phyloP scores from a whole-genome alignment of 2,113 vertebrate species.

The Picathartes gymnocephalus region DNA sequence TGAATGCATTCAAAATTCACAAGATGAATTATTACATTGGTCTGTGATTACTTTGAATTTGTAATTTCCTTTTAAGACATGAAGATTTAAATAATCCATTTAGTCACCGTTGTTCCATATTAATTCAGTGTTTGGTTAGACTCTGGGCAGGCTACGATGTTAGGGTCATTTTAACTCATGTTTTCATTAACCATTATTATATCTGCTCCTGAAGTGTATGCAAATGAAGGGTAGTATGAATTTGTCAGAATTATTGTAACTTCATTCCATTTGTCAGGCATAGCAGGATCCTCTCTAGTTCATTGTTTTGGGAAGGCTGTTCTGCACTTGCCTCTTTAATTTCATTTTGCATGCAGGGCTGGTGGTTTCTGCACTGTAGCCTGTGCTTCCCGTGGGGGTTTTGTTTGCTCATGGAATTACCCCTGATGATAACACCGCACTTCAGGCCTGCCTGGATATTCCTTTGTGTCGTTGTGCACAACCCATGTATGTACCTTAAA shows the following conservation, averaged over 20 bases:
- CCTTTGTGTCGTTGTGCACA: neutral
- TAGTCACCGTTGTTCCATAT: slow-evolving; percentile 37
- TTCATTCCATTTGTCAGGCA: slow-evolving; percentile 45
- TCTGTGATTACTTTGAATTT: neutral
- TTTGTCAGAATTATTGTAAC: slow-evolving; percentile 58
- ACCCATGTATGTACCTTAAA: neutral
- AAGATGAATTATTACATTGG: slow-evolving; percentile 23
- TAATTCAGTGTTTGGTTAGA: slow-evolving; percentile 40
- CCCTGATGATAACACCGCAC: neutral
- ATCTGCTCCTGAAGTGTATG: slow-evolving; percentile 11
- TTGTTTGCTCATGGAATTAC: neutral
- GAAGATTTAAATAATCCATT: slow-evolving; percentile 60
- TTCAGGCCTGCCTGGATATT: neutral
- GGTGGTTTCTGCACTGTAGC: neutral
- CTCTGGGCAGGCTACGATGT: neutral
- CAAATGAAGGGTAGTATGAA: slow-evolving; percentile 33
- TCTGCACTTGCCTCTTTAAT: slow-evolving; percentile 25
- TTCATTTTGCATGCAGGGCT: slow-evolving; percentile 19
- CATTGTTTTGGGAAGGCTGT: slow-evolving; percentile 27
- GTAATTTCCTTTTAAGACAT: slow-evolving; percentile 30
- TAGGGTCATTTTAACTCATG: slow-evolving; percentile 28
- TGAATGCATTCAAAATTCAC: neutral
- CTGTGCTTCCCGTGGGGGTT: neutral
- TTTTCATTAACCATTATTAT: slow-evolving; percentile 44
- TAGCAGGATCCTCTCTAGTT: neutral